Evolutionary conservation across 2,113 vertebrate species (phyloP).

Genomic region (Lanius collurio): DNA sequence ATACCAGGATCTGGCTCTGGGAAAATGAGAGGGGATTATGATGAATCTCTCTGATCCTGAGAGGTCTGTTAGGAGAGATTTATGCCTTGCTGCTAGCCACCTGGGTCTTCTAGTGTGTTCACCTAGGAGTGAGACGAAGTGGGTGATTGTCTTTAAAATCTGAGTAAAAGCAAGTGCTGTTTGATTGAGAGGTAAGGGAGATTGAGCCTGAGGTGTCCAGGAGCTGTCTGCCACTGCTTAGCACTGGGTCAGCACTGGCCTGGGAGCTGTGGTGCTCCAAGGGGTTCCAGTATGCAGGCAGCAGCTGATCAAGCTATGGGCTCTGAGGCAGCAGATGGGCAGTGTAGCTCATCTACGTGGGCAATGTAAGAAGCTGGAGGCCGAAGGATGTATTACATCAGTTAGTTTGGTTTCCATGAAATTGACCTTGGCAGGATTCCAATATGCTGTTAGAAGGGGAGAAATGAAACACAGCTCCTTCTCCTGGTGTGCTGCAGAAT

Average conservation of each 20-base stretch:
- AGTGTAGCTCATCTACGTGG: neutral
- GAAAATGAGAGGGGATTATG: neutral
- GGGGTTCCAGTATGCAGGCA: neutral
- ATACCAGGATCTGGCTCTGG: neutral
- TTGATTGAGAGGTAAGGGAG: neutral
- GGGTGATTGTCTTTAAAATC: neutral
- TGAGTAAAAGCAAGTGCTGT: neutral
- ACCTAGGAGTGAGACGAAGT: neutral
- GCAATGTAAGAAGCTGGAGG: neutral
- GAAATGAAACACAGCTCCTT: slow-evolving; percentile 26
- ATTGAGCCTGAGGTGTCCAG: neutral
- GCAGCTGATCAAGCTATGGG: neutral
- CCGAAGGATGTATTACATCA: neutral
- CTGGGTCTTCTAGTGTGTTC: neutral
- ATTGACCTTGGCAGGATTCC: slow-evolving; percentile 10
- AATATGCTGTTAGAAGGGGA: neutral
- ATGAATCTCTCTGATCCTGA: neutral
- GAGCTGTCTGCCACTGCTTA: neutral
- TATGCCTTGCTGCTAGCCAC: neutral
- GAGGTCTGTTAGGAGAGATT: neutral
- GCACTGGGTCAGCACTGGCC: accelerated
- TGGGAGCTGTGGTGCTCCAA: neutral
- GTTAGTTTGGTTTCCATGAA: slow-evolving; percentile 10
- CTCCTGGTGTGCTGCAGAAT: neutral
- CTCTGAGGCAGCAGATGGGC: neutral